Percentiles rank a stretch among this genome's conserved stretches.
phyloP scores from a whole-genome alignment of 1,140 invertebrate genomes.

The Drosophila albomicans region DNA sequence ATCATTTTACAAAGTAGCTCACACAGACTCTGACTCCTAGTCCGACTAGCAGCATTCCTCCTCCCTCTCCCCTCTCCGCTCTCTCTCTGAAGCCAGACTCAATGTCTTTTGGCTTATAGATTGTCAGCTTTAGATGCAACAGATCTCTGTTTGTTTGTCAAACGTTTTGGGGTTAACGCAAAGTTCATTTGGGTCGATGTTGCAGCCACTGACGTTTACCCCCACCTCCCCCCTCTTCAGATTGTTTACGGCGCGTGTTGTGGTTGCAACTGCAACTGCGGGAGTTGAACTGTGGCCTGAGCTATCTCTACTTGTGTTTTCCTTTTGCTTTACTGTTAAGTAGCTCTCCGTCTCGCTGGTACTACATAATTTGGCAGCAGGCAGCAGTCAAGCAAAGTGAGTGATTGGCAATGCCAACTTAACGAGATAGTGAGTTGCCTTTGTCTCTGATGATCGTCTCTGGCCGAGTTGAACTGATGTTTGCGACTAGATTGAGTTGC shows the following conservation, averaged over 20 bases:
- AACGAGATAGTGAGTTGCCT: conserved; percentile 26
- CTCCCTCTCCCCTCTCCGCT: background rate
- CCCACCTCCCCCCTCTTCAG: conserved; percentile 42
- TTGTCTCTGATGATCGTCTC: conserved; percentile 28
- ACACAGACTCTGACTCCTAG: conserved; percentile 19
- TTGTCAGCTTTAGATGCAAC: conserved; percentile 67
- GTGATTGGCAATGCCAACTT: conserved; percentile 42
- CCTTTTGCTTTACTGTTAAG: conserved; percentile 19
- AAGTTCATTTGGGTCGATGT: conserved; percentile 72
- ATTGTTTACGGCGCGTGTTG: conserved; percentile 59
- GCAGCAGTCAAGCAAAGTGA: conserved; percentile 34
- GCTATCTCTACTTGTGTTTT: conserved; percentile 36
- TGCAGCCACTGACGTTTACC: conserved; percentile 46
- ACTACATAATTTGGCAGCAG: conserved; percentile 72
- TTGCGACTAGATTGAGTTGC: conserved; percentile 39
- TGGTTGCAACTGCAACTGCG: conserved; percentile 24
- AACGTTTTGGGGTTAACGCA: conserved; percentile 69
- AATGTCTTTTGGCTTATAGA: conserved; percentile 38
- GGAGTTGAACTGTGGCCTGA: conserved; percentile 56
- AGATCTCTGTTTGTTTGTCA: conserved; percentile 75
- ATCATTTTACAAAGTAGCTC: conserved; percentile 78
- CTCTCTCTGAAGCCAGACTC: conserved; percentile 1
- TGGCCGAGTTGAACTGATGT: conserved; percentile 16
- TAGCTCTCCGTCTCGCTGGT: conserved; percentile 21
- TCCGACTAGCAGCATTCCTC: background rate